These are phyloP conservation scores for Diadumene lineata DNA, from an alignment of 92 coral and sea anemone genomes.

Conservation along the genomic window DNA sequence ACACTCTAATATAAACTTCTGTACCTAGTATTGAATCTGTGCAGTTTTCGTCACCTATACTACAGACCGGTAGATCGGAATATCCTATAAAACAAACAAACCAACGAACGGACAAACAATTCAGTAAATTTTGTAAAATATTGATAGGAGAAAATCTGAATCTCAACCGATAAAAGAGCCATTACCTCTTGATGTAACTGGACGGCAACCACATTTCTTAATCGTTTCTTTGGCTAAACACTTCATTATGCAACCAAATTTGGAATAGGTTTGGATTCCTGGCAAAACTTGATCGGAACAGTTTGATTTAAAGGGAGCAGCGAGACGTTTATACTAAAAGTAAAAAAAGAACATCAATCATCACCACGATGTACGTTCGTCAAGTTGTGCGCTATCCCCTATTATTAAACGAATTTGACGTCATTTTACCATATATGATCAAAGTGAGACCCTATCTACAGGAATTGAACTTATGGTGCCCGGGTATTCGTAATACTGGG, in stretches of 20 bases:
- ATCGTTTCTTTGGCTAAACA: slow-evolving; percentile 48
- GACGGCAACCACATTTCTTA: slow-evolving; percentile 53
- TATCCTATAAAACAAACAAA: slow-evolving; percentile 1
- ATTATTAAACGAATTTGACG: too few relatives aligned
- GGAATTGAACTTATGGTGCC: too few relatives aligned
- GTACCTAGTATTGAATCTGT: not conserved
- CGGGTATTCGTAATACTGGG: too few relatives aligned
- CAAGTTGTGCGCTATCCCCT: too few relatives aligned
- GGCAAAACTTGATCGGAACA: slow-evolving; percentile 45
- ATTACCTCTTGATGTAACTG: slow-evolving; percentile 27
- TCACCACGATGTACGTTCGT: too few relatives aligned
- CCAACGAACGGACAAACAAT: not conserved
- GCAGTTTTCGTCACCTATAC: slow-evolving; percentile 9
- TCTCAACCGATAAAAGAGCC: not conserved
- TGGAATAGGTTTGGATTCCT: slow-evolving; percentile 43
- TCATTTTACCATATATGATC: not conserved
- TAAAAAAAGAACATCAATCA: too few relatives aligned
- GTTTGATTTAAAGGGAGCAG: slow-evolving; percentile 39
- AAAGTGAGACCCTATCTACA: too few relatives aligned
- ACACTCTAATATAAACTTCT: not conserved
- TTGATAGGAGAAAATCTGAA: not conserved
- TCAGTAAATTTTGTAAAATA: not conserved
- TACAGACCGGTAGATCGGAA: slow-evolving; percentile 15
- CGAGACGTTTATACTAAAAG: slow-evolving; percentile 39
- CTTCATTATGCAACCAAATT: slow-evolving; percentile 46